Percentiles rank a stretch among this genome's conserved stretches.
Evolutionary conservation across 2,797 vertebrate genomes (phyloP).

Genomic region (Cirrhinus mrigala): DNA sequence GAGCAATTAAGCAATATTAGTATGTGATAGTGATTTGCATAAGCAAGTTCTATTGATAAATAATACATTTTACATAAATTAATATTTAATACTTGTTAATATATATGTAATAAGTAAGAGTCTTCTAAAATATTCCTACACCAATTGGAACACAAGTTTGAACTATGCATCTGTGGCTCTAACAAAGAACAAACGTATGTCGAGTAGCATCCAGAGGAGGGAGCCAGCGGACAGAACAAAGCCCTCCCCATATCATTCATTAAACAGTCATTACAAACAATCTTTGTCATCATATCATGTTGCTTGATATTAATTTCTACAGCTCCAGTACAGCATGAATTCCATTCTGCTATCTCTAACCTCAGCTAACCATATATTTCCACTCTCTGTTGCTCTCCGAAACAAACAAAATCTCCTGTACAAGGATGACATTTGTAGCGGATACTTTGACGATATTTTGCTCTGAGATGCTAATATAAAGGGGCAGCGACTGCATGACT

Average conservation of each 20-base stretch:
- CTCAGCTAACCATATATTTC: slow-evolving; percentile 29
- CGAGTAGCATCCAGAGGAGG: slow-evolving; percentile 89
- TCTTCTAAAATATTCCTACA: neutral
- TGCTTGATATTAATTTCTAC: slow-evolving; percentile 65
- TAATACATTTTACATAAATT: neutral
- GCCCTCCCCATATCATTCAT: slow-evolving; percentile 34
- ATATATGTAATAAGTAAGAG: neutral
- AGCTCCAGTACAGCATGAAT: slow-evolving; percentile 49
- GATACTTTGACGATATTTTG: slow-evolving; percentile 46
- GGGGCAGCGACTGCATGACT: slow-evolving; percentile 77
- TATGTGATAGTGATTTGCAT: neutral
- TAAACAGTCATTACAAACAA: slow-evolving; percentile 66
- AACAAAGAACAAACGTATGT: slow-evolving; percentile 72
- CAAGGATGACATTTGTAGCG: slow-evolving; percentile 39
- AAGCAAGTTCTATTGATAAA: neutral
- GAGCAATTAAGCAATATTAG: neutral
- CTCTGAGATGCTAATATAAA: slow-evolving; percentile 71
- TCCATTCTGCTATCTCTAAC: slow-evolving; percentile 20
- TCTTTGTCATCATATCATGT: slow-evolving; percentile 49
- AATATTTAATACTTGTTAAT: neutral
- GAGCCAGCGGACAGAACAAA: slow-evolving; percentile 84
- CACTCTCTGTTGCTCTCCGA: slow-evolving; percentile 21
- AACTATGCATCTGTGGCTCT: neutral
- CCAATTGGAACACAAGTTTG: neutral
- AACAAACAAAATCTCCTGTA: slow-evolving; percentile 22